Percentiles rank a stretch among this genome's conserved stretches.
These are phyloP conservation scores for Semaprochilodus insignis DNA, from an alignment of 2,797 vertebrate species.

Conservation along the genomic window DNA sequence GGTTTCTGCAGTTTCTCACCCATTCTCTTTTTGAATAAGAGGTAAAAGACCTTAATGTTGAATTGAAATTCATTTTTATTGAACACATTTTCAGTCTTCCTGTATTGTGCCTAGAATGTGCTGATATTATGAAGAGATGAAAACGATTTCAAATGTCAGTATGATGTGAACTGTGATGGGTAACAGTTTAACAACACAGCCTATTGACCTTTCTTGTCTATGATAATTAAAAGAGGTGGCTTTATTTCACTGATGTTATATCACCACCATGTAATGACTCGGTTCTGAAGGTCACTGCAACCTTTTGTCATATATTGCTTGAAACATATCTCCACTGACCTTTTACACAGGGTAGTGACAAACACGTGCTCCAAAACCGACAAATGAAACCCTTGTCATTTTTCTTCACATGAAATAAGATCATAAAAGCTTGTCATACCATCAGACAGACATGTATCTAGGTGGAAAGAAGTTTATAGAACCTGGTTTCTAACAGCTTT, in stretches of 20 bases:
- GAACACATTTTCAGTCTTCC: too few relatives aligned
- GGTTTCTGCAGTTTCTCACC: neutral
- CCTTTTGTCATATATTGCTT: slow-evolving; percentile 43
- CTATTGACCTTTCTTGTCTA: slow-evolving; percentile 51
- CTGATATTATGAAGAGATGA: neutral
- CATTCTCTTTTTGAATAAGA: neutral
- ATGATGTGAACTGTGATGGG: neutral
- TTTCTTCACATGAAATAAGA: neutral
- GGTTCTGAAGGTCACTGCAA: slow-evolving; percentile 23
- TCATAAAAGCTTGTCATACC: neutral
- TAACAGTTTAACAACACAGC: slow-evolving; percentile 28
- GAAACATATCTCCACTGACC: slow-evolving; percentile 8
- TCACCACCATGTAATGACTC: slow-evolving; percentile 53
- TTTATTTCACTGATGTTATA: slow-evolving; percentile 66
- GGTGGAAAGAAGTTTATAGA: neutral
- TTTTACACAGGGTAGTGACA: neutral
- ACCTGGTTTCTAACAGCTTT: neutral
- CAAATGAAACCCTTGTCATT: neutral
- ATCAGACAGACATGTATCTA: neutral
- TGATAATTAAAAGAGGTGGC: slow-evolving; percentile 57
- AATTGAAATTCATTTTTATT: too few relatives aligned
- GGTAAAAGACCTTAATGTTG: neutral
- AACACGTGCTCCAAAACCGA: neutral
- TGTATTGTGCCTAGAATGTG: too few relatives aligned
- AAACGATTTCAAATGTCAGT: neutral